phyloP scores from a whole-genome alignment of 2,797 vertebrate species.

The Cyprinella venusta region DNA sequence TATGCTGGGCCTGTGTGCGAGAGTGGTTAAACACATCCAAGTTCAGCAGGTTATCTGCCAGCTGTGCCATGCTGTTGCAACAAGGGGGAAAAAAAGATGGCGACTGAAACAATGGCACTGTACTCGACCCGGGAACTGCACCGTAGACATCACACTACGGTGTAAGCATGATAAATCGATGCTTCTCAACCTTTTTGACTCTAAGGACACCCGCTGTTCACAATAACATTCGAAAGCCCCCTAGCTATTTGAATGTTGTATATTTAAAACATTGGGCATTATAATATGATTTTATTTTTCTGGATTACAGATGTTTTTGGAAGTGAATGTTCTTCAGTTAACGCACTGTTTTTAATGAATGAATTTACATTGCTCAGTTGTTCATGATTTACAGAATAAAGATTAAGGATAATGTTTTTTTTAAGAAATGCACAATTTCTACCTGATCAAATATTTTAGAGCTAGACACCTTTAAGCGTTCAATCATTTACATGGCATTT shows the following conservation, averaged over 20 bases:
- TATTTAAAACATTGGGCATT: not conserved
- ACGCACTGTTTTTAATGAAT: not conserved
- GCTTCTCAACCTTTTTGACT: not conserved
- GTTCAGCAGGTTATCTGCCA: constrained; percentile 44
- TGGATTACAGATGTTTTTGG: not conserved
- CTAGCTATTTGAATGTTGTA: too few relatives aligned
- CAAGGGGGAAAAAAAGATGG: constrained; percentile 13
- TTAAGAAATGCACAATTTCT: not conserved
- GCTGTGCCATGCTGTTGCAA: constrained; percentile 35
- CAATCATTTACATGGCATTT: not conserved
- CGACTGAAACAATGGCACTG: constrained; percentile 13
- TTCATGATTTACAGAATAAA: not conserved
- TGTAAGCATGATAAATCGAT: constrained; percentile 5
- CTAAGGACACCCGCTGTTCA: not conserved
- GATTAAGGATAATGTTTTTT: not conserved
- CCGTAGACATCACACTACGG: not conserved
- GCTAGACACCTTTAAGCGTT: not conserved
- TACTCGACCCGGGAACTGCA: constrained; percentile 1
- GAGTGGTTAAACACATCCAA: constrained; percentile 35
- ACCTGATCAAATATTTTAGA: not conserved
- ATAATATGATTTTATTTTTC: not conserved
- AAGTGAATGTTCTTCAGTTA: not conserved
- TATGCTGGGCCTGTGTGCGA: constrained; percentile 33
- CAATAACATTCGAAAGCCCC: not conserved
- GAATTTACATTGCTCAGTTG: not conserved